A percentile compares a stretch with the other conserved stretches of the same genome.
phyloP scores from a whole-genome alignment of 2,888 invertebrate genomes.

The Ornithoptera priamus region DNA sequence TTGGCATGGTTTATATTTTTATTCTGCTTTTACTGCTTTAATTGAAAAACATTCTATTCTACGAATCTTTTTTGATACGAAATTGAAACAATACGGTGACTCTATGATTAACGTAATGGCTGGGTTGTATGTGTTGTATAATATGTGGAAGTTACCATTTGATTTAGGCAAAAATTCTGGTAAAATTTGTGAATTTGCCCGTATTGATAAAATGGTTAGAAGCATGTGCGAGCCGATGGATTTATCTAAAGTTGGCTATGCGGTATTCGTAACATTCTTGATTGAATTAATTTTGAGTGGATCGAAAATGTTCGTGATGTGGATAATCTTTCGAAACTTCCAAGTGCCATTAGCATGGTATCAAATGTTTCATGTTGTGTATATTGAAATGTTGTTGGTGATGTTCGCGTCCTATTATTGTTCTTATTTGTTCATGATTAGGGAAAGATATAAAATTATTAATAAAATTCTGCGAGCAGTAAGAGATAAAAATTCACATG shows the following conservation, averaged over 20 bases:
- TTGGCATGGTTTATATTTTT: constrained; percentile 49
- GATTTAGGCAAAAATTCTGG: constrained; percentile 40
- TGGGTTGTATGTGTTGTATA: constrained; percentile 43
- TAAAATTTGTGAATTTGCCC: constrained; percentile 43
- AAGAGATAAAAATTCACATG: constrained; percentile 43
- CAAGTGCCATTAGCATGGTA: constrained; percentile 45
- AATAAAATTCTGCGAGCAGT: constrained; percentile 52
- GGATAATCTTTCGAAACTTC: constrained; percentile 43
- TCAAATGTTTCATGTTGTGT: constrained; percentile 53
- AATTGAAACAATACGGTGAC: constrained; percentile 58
- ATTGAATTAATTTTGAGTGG: constrained; percentile 41
- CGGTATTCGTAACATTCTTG: constrained; percentile 38
- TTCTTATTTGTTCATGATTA: constrained; percentile 44
- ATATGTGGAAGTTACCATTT: constrained; percentile 54
- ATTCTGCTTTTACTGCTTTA: constrained; percentile 46
- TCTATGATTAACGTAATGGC: constrained; percentile 49
- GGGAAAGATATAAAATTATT: constrained; percentile 48
- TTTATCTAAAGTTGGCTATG: constrained; percentile 42
- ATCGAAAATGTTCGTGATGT: constrained; percentile 47
- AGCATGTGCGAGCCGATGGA: constrained; percentile 47
- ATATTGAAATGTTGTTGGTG: constrained; percentile 47
- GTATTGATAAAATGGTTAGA: constrained; percentile 49
- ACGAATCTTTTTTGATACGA: constrained; percentile 54
- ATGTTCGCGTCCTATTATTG: constrained; percentile 49
- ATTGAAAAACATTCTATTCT: constrained; percentile 53